These are phyloP conservation scores for Bicyclus anynana DNA, from an alignment of 1,140 invertebrate genomes.

Conservation along the genomic window DNA sequence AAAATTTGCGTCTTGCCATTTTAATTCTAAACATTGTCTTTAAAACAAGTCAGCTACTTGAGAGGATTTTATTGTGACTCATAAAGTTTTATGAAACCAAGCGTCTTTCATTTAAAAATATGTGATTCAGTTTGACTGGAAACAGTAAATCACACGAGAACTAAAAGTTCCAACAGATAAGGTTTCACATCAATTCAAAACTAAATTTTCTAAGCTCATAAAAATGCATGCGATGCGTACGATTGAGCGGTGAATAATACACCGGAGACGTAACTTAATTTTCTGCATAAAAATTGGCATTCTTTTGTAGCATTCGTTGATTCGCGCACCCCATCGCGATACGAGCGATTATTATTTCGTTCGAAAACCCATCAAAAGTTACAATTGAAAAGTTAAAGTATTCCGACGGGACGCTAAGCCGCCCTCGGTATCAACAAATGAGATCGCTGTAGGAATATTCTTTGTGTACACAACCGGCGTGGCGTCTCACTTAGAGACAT, in stretches of 20 bases:
- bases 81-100: not conserved
- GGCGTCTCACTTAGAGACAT: conserved; percentile 35
- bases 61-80: not conserved
- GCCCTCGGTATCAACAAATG: conserved; percentile 66
- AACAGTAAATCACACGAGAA: not conserved
- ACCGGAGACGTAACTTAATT: conserved; percentile 62
- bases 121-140: not conserved
- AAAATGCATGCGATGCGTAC: conserved; percentile 25
- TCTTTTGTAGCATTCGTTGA: conserved; percentile 67
- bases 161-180: not conserved
- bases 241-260: conserved; percentile 54
- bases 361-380: conserved; percentile 76
- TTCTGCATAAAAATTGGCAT: conserved; percentile 71
- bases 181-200: not conserved
- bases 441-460: conserved; percentile 68
- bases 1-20: not conserved
- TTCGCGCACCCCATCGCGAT: conserved; percentile 65
- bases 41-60: not conserved
- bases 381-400: conserved; percentile 77
- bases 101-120: not conserved
- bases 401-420: conserved; percentile 62
- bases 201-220: conserved; percentile 15
- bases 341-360: conserved; percentile 72
- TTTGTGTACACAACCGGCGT: conserved; percentile 51
- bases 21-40: not conserved